Conservation (phyloP, 2,113 vertebrate genomes). For the Montifringilla adamsi region DNA sequence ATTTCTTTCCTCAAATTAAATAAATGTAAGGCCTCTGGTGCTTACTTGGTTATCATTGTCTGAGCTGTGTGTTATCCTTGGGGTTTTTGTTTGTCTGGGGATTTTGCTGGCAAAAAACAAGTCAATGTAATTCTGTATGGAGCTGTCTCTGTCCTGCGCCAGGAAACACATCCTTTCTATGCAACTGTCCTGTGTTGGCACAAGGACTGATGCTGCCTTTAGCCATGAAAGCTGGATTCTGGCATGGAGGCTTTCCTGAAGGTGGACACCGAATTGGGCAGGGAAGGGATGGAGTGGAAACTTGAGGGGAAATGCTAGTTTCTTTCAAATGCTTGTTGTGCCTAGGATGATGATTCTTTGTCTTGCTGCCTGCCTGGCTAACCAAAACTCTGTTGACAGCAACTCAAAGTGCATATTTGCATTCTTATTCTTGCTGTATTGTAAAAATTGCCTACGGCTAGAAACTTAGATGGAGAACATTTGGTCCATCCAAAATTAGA, state of each 20-base stretch:
- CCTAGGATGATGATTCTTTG: background rate
- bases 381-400: slow-evolving; percentile 16
- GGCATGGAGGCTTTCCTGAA: background rate
- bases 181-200: rapidly evolving
- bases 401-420: background rate
- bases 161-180: background rate
- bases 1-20: background rate
- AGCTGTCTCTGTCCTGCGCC: background rate
- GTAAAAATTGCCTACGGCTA: background rate
- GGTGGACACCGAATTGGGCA: background rate
- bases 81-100: background rate
- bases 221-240: background rate
- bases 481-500: background rate
- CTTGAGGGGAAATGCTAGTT: background rate
- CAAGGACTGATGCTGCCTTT: background rate
- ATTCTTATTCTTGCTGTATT: background rate
- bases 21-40: background rate
- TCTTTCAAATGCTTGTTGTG: background rate
- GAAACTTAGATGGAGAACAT: background rate
- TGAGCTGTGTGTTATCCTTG: background rate
- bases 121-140: background rate
- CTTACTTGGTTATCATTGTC: background rate
- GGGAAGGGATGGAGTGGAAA: background rate
- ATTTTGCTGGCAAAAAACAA: background rate
- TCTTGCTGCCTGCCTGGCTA: slow-evolving; percentile 4